These are phyloP conservation scores for Boulengeromyrus knoepffleri DNA, from an alignment of 2,113 vertebrate genomes.

Conservation along the genomic window DNA sequence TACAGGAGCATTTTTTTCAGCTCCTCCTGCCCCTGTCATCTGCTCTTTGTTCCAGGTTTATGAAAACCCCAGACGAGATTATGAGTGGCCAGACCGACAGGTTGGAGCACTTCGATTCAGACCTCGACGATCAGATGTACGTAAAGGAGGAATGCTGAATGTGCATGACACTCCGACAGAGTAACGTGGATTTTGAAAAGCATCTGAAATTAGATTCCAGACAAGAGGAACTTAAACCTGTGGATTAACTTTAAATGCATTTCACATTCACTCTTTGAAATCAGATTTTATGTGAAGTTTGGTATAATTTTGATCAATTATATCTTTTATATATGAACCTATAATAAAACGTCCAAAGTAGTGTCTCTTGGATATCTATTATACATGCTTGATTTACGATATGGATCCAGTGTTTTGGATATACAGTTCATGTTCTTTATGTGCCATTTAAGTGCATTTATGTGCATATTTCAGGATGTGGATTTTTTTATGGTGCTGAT, in stretches of 20 bases:
- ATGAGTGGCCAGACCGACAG: conserved; percentile 93
- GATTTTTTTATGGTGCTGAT: neutral
- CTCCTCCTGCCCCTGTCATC: neutral
- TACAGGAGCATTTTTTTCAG: neutral
- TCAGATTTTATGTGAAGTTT: neutral
- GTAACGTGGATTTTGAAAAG: neutral
- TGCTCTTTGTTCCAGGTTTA: conserved; percentile 68
- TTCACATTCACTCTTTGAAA: neutral
- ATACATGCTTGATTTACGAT: neutral
- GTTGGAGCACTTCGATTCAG: conserved; percentile 89
- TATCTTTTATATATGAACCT: neutral
- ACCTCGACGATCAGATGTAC: conserved; percentile 87
- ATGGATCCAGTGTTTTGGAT: neutral
- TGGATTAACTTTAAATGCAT: neutral
- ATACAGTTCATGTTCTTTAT: neutral
- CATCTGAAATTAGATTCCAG: neutral
- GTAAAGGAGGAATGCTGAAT: conserved; percentile 92
- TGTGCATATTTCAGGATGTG: neutral
- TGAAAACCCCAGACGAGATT: conserved; percentile 97
- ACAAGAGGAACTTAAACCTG: neutral
- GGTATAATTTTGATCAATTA: neutral
- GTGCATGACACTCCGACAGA: neutral
- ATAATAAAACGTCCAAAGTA: neutral
- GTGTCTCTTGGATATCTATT: neutral
- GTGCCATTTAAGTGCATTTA: neutral